Base-by-base conservation (phyloP, 2,113 vertebrate genomes). In the Lagopus muta region DNA sequence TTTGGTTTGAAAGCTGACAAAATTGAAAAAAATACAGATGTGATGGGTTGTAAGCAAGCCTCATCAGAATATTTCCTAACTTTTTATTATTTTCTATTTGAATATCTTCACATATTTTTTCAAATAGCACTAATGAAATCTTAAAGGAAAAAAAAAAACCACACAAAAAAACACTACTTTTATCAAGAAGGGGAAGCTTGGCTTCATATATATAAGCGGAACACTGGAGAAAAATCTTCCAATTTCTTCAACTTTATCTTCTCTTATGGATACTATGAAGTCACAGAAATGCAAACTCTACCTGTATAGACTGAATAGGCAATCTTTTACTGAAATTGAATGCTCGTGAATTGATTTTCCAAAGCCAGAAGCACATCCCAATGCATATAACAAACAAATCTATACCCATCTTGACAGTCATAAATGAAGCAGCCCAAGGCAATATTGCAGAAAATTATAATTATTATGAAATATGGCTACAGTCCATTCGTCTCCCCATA, bases 371-470 rank as follows among this genome's bases (percentile, higher is more conserved):
- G 21, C 34, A 50, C 47, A 83, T 91, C 34, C 77, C 75, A 81
- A 47, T 64, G 61, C 28, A 55, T 76, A 55, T 38, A 88, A 55
- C 28, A 91, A 89, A 89, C 50, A 93, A 81, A 90, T 83, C 87
- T 77, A 82, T 75, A 78, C 22, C 20, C 18, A 75, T 61, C 70
- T 93, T 92, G 47, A 45, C n/a, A 86, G 90, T 60, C 65, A 88
- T 76, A 93, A 92, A 83, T 65, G 45, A 72, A 90, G 62, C 52
- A 93, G 61, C 79, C n/a, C 62, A 86, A 83, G 36, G 52, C 73
- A 88, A 67, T 69, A 92, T 11, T 78, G 52, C 34, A 90, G 36
- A 92, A 86, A 62, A 82, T 86, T 86, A 86, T 40, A 64, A 64
- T 92, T 85, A 84, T 72, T 88, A 79, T 61, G 92, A 86, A 91